Conservation (phyloP, 2,113 vertebrate species). For the Dipodomys stephensi region DNA sequence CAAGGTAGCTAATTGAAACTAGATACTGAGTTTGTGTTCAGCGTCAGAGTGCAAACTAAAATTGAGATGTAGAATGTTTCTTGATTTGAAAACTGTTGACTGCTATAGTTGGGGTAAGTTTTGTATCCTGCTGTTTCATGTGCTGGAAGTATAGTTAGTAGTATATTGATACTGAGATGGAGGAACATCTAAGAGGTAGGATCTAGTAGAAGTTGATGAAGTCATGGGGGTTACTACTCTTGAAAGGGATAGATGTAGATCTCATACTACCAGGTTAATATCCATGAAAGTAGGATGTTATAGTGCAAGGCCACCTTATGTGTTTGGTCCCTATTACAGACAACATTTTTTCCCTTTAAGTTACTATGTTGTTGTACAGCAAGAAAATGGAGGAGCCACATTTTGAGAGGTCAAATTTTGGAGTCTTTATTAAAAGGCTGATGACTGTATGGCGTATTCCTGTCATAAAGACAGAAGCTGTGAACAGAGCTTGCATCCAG, state of each 20-base stretch:
- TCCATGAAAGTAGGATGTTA: neutral
- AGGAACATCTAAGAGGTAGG: neutral
- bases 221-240: neutral
- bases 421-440: too few relatives aligned
- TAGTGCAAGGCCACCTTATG: neutral
- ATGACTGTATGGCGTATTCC: too few relatives aligned
- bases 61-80: neutral
- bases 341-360: neutral
- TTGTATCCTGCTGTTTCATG: neutral
- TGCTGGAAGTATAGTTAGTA: neutral
- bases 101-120: neutral
- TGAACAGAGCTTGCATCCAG: too few relatives aligned
- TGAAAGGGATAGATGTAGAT: neutral
- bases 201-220: neutral
- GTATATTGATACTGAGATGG: neutral
- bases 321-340: neutral
- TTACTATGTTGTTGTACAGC: too few relatives aligned
- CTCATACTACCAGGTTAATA: neutral
- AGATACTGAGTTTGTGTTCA: constrained; percentile 26
- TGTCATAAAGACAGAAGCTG: too few relatives aligned
- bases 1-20: constrained; percentile 50
- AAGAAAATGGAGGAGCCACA: too few relatives aligned
- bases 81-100: constrained; percentile 59
- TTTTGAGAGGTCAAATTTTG: too few relatives aligned
- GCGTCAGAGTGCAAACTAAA: constrained; percentile 30